Percentiles rank a stretch among this genome's conserved stretches.
phyloP scores from a whole-genome alignment of 2,113 vertebrate species.

The Lipophrys pholis region DNA sequence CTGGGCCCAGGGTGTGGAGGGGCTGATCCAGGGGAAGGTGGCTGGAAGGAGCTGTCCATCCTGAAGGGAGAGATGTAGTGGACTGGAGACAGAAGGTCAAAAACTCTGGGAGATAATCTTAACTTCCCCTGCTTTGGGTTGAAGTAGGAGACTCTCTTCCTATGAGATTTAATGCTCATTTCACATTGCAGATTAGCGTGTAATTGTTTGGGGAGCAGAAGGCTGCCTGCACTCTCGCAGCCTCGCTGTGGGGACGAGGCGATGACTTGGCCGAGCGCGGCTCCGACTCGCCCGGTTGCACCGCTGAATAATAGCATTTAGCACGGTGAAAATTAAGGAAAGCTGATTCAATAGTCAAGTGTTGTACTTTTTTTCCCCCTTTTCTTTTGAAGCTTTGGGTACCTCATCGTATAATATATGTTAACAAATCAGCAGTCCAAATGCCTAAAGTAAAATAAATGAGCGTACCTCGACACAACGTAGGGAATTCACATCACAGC shows the following conservation, averaged over 20 bases:
- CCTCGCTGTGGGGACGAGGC: constrained; percentile 43
- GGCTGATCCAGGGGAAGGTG: constrained; percentile 57
- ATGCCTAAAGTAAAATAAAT: neutral
- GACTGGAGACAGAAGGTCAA: constrained; percentile 66
- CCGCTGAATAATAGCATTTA: constrained; percentile 62
- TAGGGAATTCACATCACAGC: too few relatives aligned
- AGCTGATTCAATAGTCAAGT: constrained; percentile 50
- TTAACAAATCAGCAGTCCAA: neutral
- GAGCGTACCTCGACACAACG: constrained; percentile 7
- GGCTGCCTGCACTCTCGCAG: constrained; percentile 55
- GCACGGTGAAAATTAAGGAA: constrained; percentile 47
- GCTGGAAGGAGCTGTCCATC: constrained; percentile 42
- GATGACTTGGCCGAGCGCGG: constrained; percentile 45
- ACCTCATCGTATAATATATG: neutral
- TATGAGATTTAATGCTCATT: constrained; percentile 78
- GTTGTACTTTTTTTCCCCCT: constrained; percentile 11
- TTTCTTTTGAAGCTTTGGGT: constrained; percentile 1
- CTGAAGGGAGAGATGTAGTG: constrained; percentile 30
- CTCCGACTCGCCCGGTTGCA: constrained; percentile 57
- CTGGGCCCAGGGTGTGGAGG: constrained; percentile 36
- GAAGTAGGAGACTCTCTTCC: constrained; percentile 69
- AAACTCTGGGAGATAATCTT: constrained; percentile 68
- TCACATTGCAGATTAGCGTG: constrained; percentile 80
- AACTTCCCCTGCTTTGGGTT: constrained; percentile 66
- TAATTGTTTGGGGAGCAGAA: constrained; percentile 82